Evolutionary conservation across 2,113 vertebrate species (phyloP), one percentile per base, ranked within the genome.

Genomic region (Picathartes gymnocephalus): DNA sequence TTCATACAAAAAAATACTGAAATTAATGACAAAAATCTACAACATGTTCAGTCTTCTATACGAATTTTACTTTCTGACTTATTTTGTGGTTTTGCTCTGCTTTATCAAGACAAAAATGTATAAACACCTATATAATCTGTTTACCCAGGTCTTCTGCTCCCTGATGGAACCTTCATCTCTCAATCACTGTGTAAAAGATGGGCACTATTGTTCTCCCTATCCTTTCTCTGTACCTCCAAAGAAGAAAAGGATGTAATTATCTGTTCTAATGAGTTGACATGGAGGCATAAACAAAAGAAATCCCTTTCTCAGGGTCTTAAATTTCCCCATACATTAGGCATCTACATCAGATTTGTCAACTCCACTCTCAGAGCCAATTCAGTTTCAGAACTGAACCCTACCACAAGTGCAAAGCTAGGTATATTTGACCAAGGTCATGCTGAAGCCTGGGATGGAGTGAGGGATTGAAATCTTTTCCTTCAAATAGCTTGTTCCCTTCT

Each of bases 401-500:
- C 5, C 40, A 24, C 3, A 61, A 0, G 0, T 30, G 11, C 42
- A 92, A 88, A 81, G 19, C 35, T 20, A 18, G 4, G 15, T 39
- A 37, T 48, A 82, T 42, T 65, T 84, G 51, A 64, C 56, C 57
- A 92, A 81, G 73, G 81, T 93, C 69, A 42, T 22, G 16, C 5
- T 72, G 45, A 81, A 95, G 14, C 20, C 53, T 92, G 28, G 30
- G n/a, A 57, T 53, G 28, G 47, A 66, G 45, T 15, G 35, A 89
- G 45, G 13, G 48, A 74, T 14, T 84, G 17, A 79, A 93, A 53
- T 31, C 18, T 60, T 76, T 84, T 68, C 30, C 77, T n/a, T 78
- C 48, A 92, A 69, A 72, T 13, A n/a, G 31, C 10, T 72, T 68
- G 12, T 57, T 91, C 50, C 39, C 57, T 92, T 62, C 77, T 69